Base-by-base conservation (phyloP, 2,113 vertebrate genomes). In the Serranochromis macrocephalus region DNA sequence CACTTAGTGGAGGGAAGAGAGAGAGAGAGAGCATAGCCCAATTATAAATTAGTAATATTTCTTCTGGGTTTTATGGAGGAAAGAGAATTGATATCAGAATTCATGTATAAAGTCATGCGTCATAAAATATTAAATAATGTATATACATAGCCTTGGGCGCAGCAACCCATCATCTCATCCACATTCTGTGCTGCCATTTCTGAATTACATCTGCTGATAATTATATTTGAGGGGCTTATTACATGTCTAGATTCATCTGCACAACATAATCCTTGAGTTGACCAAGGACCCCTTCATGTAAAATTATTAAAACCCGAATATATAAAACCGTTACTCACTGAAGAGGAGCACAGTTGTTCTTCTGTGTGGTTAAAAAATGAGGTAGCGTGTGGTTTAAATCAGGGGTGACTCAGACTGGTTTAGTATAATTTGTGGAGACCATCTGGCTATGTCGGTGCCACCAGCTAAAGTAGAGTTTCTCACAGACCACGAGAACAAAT, bases 81-180 rank as follows among this genome's bases (percentile, higher is more conserved):
- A 91, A 85, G 36, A 92, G 45, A 92, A 91, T 80, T 86, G 21
- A 84, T 84, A 78, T 85, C 63, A 89, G 82, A 85, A 88, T 88
- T 90, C 83, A 87, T 88, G 80, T 90, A 84, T 82, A 80, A 90
- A 89, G 85, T 81, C 81, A 86, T 87, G 81, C 91, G 88, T 92
- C 88, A 89, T 92, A 55, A 91, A 91, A 84, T 82, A 90, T 91
- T 86, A 49, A 93, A 90, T 84, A 75, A 87, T 93, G 49, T 90
- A 93, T 93, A 91, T 94, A 85, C 86, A 86, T 85, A 84, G 85
- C 89, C 89, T 61, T 80, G 73, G 54, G 88, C 61, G 38, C 26
- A 84, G 83, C 83, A 85, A 83, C 81, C 58, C 55, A 88, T 94
- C 87, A 90, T 55, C 21, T 24, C 51, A 80, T 88, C 82, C 85